These are phyloP conservation scores for Caenorhabditis inopinata DNA, from an alignment of 1,140 invertebrate species.

Conservation along the genomic window DNA sequence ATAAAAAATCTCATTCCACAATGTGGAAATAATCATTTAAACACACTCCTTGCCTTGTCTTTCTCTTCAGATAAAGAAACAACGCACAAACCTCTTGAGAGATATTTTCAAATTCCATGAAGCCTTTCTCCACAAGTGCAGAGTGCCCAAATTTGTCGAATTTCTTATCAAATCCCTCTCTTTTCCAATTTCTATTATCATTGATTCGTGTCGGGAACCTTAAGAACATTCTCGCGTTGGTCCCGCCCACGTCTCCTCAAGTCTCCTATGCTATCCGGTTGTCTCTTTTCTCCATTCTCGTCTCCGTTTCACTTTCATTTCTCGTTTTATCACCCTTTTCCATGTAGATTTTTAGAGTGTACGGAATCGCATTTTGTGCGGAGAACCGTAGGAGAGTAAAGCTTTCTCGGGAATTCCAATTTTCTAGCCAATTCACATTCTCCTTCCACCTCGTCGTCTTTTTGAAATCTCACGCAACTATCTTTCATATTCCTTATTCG, in stretches of 20 bases:
- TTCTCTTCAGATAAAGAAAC: no score
- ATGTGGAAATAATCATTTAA: no score
- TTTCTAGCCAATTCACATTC: no score
- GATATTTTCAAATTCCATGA: no score
- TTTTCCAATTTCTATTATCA: neutral
- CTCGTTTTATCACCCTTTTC: constrained; percentile 21
- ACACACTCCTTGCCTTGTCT: no score
- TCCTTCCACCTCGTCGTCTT: no score
- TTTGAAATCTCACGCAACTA: no score
- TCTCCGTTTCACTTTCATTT: neutral
- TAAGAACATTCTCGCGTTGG: neutral
- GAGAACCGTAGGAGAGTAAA: no score
- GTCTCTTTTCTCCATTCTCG: neutral
- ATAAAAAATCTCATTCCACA: no score
- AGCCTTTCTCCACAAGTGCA: neutral
- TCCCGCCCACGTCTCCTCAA: neutral
- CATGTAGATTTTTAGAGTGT: constrained; percentile 6
- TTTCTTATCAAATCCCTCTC: neutral
- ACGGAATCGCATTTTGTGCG: neutral
- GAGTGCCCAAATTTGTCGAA: constrained; percentile 7
- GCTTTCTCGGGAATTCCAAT: no score
- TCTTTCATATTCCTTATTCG: neutral
- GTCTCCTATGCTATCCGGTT: neutral
- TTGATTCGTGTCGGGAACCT: neutral
- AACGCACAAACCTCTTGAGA: no score